Conservation (phyloP, 2,888 invertebrate genomes). For the Mesorhabditis belari region DNA sequence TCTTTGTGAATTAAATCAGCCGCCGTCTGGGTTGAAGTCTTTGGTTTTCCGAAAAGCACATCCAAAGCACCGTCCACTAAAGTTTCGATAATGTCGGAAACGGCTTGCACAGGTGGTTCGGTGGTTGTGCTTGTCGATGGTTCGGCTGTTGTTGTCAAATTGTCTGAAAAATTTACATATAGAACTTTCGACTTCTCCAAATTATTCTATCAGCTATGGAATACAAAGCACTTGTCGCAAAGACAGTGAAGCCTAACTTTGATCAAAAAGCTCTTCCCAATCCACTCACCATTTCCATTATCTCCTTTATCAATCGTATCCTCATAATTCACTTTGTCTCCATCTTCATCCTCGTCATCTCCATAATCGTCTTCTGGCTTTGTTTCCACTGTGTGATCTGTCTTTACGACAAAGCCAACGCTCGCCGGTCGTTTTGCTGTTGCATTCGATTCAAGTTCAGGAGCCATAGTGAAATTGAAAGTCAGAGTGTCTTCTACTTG, state of each 20-base stretch:
- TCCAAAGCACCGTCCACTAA: slow-evolving; percentile 33
- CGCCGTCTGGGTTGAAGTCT: slow-evolving; percentile 17
- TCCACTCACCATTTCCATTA: background rate
- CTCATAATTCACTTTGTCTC: background rate
- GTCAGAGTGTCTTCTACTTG: background rate
- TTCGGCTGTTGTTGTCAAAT: background rate
- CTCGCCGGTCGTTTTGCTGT: background rate
- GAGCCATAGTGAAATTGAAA: background rate
- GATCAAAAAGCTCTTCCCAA: background rate
- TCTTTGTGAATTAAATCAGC: slow-evolving; percentile 22
- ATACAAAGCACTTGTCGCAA: background rate
- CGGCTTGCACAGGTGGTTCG: slow-evolving; percentile 48
- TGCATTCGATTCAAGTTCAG: background rate
- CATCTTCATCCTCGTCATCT: background rate
- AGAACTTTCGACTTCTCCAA: too few species aligned
- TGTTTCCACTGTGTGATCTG: background rate
- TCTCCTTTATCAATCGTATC: background rate
- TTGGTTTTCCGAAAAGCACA: slow-evolving; percentile 21
- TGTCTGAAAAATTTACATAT: background rate
- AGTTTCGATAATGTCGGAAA: slow-evolving; percentile 36
- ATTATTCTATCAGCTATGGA: too few species aligned
- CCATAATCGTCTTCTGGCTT: background rate
- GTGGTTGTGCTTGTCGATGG: slow-evolving; percentile 14
- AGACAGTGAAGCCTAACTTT: background rate
- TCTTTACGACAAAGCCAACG: background rate